These are phyloP conservation scores for Macrosiphum euphorbiae DNA, from an alignment of 2,888 invertebrate species.

Conservation along the genomic window DNA sequence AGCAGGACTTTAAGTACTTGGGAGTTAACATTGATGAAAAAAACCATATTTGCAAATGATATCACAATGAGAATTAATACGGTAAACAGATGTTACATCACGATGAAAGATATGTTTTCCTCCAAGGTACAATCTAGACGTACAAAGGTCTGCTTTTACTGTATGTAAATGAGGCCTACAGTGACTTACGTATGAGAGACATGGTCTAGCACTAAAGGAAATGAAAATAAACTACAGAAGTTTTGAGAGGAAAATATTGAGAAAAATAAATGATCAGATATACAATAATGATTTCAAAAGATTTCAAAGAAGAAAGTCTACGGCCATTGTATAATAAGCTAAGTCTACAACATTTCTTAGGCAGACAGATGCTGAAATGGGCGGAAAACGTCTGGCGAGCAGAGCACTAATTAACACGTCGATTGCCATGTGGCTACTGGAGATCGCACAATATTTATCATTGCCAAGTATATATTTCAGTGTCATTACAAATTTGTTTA, in stretches of 20 bases:
- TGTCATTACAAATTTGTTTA: no score
- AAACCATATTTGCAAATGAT: no score
- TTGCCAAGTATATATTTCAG: no score
- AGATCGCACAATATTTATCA: no score
- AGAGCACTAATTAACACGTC: neutral
- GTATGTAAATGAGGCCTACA: slow-evolving; percentile 1
- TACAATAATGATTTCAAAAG: slow-evolving; percentile 1
- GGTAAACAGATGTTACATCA: neutral
- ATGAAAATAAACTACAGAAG: neutral
- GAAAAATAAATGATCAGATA: neutral
- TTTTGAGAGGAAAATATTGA: neutral
- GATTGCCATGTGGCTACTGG: no score
- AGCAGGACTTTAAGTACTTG: neutral
- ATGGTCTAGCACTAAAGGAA: slow-evolving; percentile 21
- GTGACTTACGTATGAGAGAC: neutral
- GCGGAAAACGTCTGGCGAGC: neutral
- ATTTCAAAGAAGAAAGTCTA: neutral
- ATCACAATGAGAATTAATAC: no score
- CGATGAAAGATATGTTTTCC: neutral
- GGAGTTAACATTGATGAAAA: neutral
- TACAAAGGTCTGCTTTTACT: slow-evolving; percentile 11
- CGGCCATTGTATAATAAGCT: neutral
- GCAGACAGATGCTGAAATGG: neutral
- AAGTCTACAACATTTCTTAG: neutral
- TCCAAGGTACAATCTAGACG: neutral